Conservation (phyloP, 2,888 invertebrate genomes). For the Stenolophus ochropezus region DNA sequence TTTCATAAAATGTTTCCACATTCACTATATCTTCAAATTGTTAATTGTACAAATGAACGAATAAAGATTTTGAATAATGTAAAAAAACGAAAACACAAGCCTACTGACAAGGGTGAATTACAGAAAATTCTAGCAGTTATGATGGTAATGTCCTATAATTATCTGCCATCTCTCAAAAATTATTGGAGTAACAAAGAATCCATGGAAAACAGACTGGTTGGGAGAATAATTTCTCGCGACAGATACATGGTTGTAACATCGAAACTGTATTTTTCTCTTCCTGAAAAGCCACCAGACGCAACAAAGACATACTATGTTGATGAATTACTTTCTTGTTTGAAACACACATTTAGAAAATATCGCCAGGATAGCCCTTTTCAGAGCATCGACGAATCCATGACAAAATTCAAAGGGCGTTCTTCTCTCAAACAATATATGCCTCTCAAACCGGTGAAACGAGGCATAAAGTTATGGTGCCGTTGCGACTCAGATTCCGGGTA, state of each 20-base stretch:
- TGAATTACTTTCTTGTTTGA: constrained; percentile 58
- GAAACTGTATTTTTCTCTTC: constrained; percentile 54
- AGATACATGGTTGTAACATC: constrained; percentile 48
- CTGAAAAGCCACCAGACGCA: constrained; percentile 53
- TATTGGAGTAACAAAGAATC: constrained; percentile 52
- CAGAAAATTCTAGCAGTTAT: constrained; percentile 47
- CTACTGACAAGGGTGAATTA: constrained; percentile 51
- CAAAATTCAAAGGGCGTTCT: constrained; percentile 60
- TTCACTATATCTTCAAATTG: background rate
- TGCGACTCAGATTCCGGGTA: constrained; percentile 64
- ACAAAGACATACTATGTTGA: constrained; percentile 56
- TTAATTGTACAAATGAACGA: constrained; percentile 20
- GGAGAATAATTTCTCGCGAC: constrained; percentile 51
- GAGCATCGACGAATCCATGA: constrained; percentile 60
- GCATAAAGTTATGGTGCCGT: constrained; percentile 63
- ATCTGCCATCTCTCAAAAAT: constrained; percentile 29
- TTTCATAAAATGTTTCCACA: background rate
- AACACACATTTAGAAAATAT: constrained; percentile 56
- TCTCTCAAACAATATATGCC: constrained; percentile 64
- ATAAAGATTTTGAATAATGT: constrained; percentile 28
- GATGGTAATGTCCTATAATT: constrained; percentile 56
- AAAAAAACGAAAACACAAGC: constrained; percentile 45
- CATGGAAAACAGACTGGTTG: constrained; percentile 46
- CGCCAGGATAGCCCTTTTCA: constrained; percentile 54
- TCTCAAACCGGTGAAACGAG: constrained; percentile 63